Base-by-base conservation (phyloP, 2,797 vertebrate species). In the Eulemur rubriventer region DNA sequence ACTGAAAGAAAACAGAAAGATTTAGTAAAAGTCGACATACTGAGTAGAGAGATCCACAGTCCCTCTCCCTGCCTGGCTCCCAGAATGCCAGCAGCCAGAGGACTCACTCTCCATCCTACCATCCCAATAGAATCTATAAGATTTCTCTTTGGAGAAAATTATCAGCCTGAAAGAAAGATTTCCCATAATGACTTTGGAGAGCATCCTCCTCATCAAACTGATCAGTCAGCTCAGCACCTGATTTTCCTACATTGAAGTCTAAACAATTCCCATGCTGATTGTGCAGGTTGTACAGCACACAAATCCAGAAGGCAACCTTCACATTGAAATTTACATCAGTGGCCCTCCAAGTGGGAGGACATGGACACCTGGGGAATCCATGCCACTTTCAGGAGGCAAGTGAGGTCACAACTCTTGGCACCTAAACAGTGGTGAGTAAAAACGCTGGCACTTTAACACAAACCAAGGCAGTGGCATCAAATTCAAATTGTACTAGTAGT, bases 81-180 rank as follows among this genome's bases (percentile, higher is more conserved):
- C 33, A 69, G 41, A 83, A 95, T 35, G 63, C 65, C 33, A 92
- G 61, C 10, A 81, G 14, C n/a, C 52, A 85, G 28, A 59, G n/a
- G 18, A 75, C 78, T 43, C 26, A 92, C 28, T 91, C 43, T 72
- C 33, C 35, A 75, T 16, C 4, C n/a, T 55, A 87, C 16, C 38
- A 95, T 13, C 18, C 8, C 13, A 26, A 67, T 46, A 46, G 8
- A 89, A 81, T 80, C 41, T 72, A 75, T 18, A 78, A 43, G 33
- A 91, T 61, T 93, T 67, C 17, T 94, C 61, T 78, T 85, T 50
- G n/a, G 26, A 91, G 61, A 91, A 90, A 90, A 93, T 65, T 13
- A 73, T 78, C 35, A 72, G 69, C 11, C 33, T 50, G 61, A 65
- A 59, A 86, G 67, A 43, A 90, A 91, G n/a, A 57, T 30, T 80